Evolutionary conservation across 2,888 invertebrate genomes (phyloP), one percentile per base, ranked within the genome.

Genomic region (Tachina lurida): DNA sequence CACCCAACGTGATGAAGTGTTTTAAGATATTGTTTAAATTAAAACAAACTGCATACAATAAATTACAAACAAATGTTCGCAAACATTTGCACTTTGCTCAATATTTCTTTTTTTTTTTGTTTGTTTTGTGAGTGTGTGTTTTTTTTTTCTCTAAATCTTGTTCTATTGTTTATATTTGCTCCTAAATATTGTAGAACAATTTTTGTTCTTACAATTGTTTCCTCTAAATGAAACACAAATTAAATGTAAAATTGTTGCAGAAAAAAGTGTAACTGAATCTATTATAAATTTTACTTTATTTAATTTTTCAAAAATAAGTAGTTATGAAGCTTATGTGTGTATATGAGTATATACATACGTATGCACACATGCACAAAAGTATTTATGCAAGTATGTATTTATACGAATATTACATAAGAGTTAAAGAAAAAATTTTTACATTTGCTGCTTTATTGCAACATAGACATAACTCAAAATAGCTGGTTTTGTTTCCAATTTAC

Each of bases 201-300:
- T 74, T 39, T 52, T 70, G 52, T 49, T 78, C 58, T 71, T 76
- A 15, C 15, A 70, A 75, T 43, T 70, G 41, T 74, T 84, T 52
- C 22, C n/a, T 62, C 73, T 22, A 81, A 81, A 77, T 76, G 62
- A 75, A 84, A 81, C 58, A 79, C 71, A 71, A 85, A 79, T 81
- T 85, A 87, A 88, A 84, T 85, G 82, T 80, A 82, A 86, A 86
- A 87, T 79, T 85, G 86, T 85, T 87, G 80, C 70, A 87, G 81
- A 87, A 85, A 87, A 85, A 86, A 87, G 79, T 87, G 86, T 87
- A 79, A 63, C 79, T 62, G 58, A 62, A 63, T 65, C 43, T 31
- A 31, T 31, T 31, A 31, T 31, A 31, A 31, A 31, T 31, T 31
- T 31, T 31, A 7, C 31, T 31, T 31, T 31, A 31, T 31, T 31